Evolutionary conservation across 2,113 vertebrate genomes (phyloP).

Genomic region (Neodontobutis hainanensis): DNA sequence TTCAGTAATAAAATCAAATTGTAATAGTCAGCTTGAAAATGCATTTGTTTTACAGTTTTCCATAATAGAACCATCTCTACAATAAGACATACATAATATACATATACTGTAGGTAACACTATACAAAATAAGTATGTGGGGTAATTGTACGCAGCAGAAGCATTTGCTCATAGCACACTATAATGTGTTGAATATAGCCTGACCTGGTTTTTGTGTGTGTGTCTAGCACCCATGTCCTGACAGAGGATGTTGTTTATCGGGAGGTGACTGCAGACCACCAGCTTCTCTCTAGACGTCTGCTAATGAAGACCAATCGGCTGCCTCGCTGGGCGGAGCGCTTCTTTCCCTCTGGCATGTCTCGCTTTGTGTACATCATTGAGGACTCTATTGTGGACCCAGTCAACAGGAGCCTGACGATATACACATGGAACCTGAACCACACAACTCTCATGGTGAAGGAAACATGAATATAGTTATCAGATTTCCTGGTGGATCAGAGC

Average conservation of each 20-base stretch:
- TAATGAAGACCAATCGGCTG: slow-evolving; percentile 84
- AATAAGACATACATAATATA: too few relatives aligned
- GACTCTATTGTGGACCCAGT: slow-evolving; percentile 80
- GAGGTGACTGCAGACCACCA: slow-evolving; percentile 78
- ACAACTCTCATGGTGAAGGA: slow-evolving; percentile 68
- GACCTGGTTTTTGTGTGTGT: slow-evolving; percentile 13
- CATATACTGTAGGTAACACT: too few relatives aligned
- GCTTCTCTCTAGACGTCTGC: slow-evolving; percentile 78
- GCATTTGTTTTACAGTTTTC: too few relatives aligned
- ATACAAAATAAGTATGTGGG: too few relatives aligned
- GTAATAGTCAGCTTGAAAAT: too few relatives aligned
- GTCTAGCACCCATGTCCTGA: slow-evolving; percentile 80
- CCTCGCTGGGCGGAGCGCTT: slow-evolving; percentile 81
- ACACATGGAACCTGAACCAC: slow-evolving; percentile 80
- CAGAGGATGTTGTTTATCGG: slow-evolving; percentile 81
- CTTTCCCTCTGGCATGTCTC: slow-evolving; percentile 77
- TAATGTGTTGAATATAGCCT: background rate
- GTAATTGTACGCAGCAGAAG: too few relatives aligned
- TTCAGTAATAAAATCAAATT: too few relatives aligned
- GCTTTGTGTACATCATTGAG: slow-evolving; percentile 80
- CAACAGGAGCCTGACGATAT: slow-evolving; percentile 73
- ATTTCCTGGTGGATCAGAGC: background rate
- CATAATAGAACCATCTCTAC: too few relatives aligned
- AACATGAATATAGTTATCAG: background rate
- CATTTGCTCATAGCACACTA: too few relatives aligned